Conservation (phyloP, 2,888 invertebrate species). For the Tenthredo mesomela region DNA sequence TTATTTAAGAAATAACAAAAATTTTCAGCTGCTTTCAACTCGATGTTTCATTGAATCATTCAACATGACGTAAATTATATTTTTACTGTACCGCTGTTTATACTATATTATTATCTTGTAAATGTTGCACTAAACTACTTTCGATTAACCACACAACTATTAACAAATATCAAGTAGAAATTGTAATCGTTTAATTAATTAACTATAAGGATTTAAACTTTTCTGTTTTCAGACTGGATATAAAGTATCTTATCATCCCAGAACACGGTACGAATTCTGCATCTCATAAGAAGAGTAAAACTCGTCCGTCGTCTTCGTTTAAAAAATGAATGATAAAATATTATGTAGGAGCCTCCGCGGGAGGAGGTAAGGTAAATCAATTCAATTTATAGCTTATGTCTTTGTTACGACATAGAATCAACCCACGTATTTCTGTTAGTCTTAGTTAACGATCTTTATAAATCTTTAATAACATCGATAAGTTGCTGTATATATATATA, state of each 20-base stretch:
- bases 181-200: not conserved
- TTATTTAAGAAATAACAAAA: not conserved
- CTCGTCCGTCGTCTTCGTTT: not conserved
- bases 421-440: conserved; percentile 10
- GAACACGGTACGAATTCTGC: conserved; percentile 11
- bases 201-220: not conserved
- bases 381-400: conserved; percentile 23
- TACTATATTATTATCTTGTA: too few species aligned
- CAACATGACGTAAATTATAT: not conserved
- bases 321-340: conserved; percentile 23
- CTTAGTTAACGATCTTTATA: conserved; percentile 33
- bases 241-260: conserved; percentile 30
- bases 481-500: not conserved
- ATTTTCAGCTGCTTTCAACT: not conserved
- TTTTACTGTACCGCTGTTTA: not conserved
- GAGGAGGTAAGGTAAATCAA: conserved; percentile 44
- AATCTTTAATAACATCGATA: conserved; percentile 29
- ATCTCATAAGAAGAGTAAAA: conserved; percentile 6
- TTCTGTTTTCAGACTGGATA: conserved; percentile 39
- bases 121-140: conserved; percentile 5
- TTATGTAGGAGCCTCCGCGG: not conserved
- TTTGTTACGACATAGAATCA: conserved; percentile 26
- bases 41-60: conserved; percentile 1
- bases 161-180: not conserved
- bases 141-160: conserved; percentile 8